Conservation (phyloP, 2,113 vertebrate species). For the Perognathus longimembris region DNA sequence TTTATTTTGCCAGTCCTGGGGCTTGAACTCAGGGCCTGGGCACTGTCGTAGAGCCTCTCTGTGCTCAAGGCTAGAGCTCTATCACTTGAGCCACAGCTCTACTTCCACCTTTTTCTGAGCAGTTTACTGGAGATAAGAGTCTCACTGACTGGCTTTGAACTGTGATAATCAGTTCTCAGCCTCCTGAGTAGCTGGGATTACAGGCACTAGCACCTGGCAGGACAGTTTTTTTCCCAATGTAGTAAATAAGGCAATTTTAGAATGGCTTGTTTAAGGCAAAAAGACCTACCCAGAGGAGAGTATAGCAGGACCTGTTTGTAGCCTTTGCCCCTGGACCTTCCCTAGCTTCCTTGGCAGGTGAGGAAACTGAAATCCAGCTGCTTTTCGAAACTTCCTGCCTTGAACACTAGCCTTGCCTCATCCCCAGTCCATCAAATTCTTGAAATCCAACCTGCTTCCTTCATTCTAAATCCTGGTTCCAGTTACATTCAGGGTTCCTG, state of each 20-base stretch:
- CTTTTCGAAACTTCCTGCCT: not conserved
- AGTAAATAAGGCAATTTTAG: not conserved
- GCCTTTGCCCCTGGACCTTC: not conserved
- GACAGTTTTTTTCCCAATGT: no score
- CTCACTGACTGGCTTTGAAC: no score
- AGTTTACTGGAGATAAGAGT: no score
- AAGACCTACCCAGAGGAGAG: not conserved
- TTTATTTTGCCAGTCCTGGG: no score
- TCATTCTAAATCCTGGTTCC: not conserved
- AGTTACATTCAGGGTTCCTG: not conserved
- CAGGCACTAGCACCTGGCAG: no score
- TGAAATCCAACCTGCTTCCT: conserved; percentile 45
- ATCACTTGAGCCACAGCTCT: no score
- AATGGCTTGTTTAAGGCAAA: not conserved
- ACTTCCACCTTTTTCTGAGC: no score
- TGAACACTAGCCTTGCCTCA: not conserved
- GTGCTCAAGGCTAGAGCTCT: no score
- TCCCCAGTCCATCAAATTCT: not conserved
- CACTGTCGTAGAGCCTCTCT: no score
- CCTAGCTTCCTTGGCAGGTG: not conserved
- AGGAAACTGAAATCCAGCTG: not conserved
- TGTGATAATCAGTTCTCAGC: no score
- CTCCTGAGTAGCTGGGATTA: no score
- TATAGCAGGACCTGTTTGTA: not conserved
- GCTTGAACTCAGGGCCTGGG: no score